Evolutionary conservation across 2,113 vertebrate genomes (phyloP).

Genomic region (Beaufortia kweichowensis): DNA sequence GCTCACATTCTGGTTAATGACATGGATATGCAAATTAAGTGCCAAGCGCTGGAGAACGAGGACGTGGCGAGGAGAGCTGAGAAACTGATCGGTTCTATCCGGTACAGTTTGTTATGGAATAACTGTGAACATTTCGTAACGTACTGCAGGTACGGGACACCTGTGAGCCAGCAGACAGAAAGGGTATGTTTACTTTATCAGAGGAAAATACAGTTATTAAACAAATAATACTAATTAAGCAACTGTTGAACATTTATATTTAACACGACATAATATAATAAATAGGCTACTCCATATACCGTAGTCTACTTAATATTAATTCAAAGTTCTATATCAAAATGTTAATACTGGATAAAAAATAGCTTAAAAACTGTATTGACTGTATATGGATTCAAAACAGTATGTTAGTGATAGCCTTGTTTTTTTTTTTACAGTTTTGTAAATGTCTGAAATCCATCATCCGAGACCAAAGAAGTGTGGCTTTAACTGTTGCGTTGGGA

Average conservation of each 20-base stretch:
- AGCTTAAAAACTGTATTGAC: too few relatives aligned
- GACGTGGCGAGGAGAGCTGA: slow-evolving; percentile 84
- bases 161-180: slow-evolving; percentile 83
- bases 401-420: background rate
- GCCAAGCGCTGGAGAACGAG: slow-evolving; percentile 72
- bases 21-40: slow-evolving; percentile 73
- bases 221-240: background rate
- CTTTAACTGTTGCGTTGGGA: slow-evolving; percentile 79
- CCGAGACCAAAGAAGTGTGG: slow-evolving; percentile 87
- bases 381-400: background rate
- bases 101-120: slow-evolving; percentile 92
- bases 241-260: too few relatives aligned
- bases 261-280: too few relatives aligned
- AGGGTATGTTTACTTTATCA: slow-evolving; percentile 71
- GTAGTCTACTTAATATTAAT: too few relatives aligned
- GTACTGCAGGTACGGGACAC: slow-evolving; percentile 84
- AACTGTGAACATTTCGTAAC: slow-evolving; percentile 97
- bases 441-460: slow-evolving; percentile 85
- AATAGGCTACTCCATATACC: too few relatives aligned
- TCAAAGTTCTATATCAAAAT: too few relatives aligned
- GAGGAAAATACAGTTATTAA: background rate
- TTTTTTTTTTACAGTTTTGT: slow-evolving; percentile 80
- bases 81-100: slow-evolving; percentile 75
- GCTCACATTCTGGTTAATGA: slow-evolving; percentile 80
- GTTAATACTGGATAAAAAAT: too few relatives aligned